These are phyloP conservation scores for Sebastes melanostomus DNA, from an alignment of 2,797 vertebrate species.

Conservation along the genomic window DNA sequence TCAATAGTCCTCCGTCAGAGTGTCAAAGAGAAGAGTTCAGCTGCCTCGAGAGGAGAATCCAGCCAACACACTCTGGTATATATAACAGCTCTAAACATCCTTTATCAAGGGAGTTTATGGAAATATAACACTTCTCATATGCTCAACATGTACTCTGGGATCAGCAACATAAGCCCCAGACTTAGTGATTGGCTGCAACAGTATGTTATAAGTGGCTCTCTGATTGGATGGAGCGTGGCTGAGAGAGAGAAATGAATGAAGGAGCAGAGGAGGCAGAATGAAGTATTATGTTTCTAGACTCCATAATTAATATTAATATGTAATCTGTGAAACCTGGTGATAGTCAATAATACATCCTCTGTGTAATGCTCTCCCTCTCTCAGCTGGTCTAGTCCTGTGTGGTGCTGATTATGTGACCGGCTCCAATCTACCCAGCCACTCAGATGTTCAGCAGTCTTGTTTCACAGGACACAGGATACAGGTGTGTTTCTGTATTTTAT, in stretches of 20 bases:
- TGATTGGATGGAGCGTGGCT: neutral
- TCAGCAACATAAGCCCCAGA: neutral
- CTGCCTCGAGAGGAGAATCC: conserved; percentile 81
- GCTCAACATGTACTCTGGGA: neutral
- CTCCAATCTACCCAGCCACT: conserved; percentile 95
- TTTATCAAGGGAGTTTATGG: neutral
- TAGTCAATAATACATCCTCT: too few relatives aligned
- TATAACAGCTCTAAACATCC: neutral
- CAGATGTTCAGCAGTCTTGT: conserved; percentile 91
- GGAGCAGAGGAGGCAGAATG: neutral
- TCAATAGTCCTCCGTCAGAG: conserved; percentile 83
- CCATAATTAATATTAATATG: neutral
- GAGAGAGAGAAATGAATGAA: neutral
- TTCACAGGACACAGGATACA: conserved; percentile 95
- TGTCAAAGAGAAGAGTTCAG: conserved; percentile 82
- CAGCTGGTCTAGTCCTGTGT: conserved; percentile 44
- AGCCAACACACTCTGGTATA: conserved; percentile 79
- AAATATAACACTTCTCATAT: neutral
- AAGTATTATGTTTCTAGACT: neutral
- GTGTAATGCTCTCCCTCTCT: neutral
- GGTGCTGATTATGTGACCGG: conserved; percentile 93
- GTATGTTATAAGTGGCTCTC: neutral
- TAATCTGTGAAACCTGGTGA: neutral
- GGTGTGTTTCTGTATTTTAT: conserved; percentile 63
- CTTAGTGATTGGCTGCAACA: neutral